phyloP scores from a whole-genome alignment of 2,113 vertebrate species.

The chimpanzee (Pan troglodytes) region DNA sequence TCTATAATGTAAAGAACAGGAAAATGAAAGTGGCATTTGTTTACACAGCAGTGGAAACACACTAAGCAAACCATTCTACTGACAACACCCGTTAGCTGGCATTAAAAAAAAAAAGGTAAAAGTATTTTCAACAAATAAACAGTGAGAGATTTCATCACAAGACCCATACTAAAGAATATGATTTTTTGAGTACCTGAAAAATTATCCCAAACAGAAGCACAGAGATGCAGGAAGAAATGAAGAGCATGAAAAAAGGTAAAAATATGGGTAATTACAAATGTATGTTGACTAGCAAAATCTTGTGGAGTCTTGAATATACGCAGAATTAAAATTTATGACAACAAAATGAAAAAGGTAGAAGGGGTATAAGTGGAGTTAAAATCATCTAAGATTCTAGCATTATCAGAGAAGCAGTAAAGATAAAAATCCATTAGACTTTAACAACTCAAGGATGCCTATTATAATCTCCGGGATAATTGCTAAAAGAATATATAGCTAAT shows the following conservation, averaged over 20 bases:
- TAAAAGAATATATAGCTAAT: not conserved
- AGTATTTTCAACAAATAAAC: not conserved
- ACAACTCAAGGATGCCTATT: not conserved
- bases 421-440: not conserved
- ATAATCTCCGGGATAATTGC: not conserved
- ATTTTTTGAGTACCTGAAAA: not conserved
- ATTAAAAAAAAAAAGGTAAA: constrained; percentile 36
- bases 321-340: not conserved
- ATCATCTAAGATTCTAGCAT: not conserved
- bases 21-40: not conserved
- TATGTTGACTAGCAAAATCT: not conserved
- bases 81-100: not conserved
- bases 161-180: not conserved
- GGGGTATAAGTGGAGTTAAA: not conserved
- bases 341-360: not conserved
- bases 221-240: not conserved
- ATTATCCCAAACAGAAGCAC: not conserved
- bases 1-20: not conserved
- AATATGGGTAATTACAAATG: not conserved
- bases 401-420: not conserved
- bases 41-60: not conserved
- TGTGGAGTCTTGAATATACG: not conserved
- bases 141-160: not conserved
- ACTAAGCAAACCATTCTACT: not conserved
- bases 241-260: not conserved